Conservation (phyloP, 2,888 invertebrate species). For the Merodon equestris region DNA sequence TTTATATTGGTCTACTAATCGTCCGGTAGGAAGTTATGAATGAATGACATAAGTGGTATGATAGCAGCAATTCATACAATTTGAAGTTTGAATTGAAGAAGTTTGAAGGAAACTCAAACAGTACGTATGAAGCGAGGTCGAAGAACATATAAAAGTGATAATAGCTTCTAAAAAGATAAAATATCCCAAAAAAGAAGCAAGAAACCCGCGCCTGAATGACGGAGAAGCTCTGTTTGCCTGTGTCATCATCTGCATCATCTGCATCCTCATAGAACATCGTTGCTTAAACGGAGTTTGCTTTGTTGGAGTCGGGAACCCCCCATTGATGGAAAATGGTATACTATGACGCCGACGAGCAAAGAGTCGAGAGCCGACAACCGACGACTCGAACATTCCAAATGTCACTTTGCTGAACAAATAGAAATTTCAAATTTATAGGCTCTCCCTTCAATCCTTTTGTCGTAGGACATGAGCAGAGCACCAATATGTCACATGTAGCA, state of each 20-base stretch:
- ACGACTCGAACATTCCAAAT: slow-evolving; percentile 42
- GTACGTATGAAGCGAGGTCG: slow-evolving; percentile 6
- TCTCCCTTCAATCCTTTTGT: slow-evolving; percentile 26
- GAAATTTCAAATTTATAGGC: slow-evolving; percentile 60
- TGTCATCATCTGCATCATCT: no score
- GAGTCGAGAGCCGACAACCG: slow-evolving; percentile 1
- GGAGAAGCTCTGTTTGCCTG: slow-evolving; percentile 23
- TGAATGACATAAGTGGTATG: slow-evolving; percentile 22
- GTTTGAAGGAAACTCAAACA: not conserved
- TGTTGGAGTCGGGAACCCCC: slow-evolving; percentile 23
- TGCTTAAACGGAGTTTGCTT: no score
- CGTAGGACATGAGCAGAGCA: slow-evolving; percentile 8
- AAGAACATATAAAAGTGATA: slow-evolving; percentile 34
- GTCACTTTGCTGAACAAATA: slow-evolving; percentile 56
- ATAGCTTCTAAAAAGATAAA: no score
- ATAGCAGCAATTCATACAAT: slow-evolving; percentile 11
- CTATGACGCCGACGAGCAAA: no score
- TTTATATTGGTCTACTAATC: slow-evolving; percentile 18
- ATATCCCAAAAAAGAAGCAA: slow-evolving; percentile 27
- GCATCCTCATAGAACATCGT: no score
- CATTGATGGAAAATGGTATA: slow-evolving; percentile 40
- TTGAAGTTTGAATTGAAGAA: slow-evolving; percentile 16
- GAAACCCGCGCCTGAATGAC: slow-evolving; percentile 41
- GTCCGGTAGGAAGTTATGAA: slow-evolving; percentile 21
- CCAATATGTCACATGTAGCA: not conserved